A percentile compares a stretch with the other conserved stretches of the same genome.
These are phyloP conservation scores for Euschistus heros DNA, from an alignment of 1,140 invertebrate species.

Conservation along the genomic window DNA sequence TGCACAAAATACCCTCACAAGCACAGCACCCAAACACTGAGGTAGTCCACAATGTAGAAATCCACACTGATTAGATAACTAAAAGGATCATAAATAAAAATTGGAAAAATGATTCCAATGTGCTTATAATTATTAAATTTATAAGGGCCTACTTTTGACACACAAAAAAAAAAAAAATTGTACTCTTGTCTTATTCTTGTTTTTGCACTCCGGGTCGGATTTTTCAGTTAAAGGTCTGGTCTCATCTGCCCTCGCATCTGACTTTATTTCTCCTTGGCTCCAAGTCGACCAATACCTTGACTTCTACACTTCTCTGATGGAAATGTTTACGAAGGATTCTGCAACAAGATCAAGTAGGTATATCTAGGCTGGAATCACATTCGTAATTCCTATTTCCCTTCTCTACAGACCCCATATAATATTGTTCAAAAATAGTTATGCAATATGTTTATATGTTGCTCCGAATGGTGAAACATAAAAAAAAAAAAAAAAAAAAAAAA, in stretches of 20 bases:
- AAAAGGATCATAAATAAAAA: too few species aligned
- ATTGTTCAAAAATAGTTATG: too few species aligned
- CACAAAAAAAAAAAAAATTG: too few species aligned
- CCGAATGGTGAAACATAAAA: too few species aligned
- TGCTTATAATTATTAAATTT: too few species aligned
- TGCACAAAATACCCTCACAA: slow-evolving; percentile 13
- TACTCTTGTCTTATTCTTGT: too few species aligned
- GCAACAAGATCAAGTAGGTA: slow-evolving; percentile 11
- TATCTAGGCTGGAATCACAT: slow-evolving; percentile 2
- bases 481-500: too few species aligned
- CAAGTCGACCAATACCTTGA: slow-evolving; percentile 15
- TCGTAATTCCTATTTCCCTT: background rate
- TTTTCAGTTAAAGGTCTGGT: slow-evolving; percentile 14
- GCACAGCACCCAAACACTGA: slow-evolving; percentile 8
- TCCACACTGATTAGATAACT: background rate
- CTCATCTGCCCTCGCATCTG: background rate
- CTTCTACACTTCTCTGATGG: slow-evolving; percentile 13
- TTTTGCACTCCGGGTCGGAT: slow-evolving; percentile 5
- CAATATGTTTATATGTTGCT: too few species aligned
- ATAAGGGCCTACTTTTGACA: too few species aligned
- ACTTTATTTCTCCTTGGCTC: slow-evolving; percentile 10
- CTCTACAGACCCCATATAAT: too few species aligned
- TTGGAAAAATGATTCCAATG: too few species aligned
- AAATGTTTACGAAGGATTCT: slow-evolving; percentile 15
- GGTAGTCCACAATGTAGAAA: slow-evolving; percentile 15